Percentiles rank a stretch among this genome's conserved stretches.
These are phyloP conservation scores for Crax fasciolata DNA, from an alignment of 2,797 vertebrate species.

Conservation along the genomic window DNA sequence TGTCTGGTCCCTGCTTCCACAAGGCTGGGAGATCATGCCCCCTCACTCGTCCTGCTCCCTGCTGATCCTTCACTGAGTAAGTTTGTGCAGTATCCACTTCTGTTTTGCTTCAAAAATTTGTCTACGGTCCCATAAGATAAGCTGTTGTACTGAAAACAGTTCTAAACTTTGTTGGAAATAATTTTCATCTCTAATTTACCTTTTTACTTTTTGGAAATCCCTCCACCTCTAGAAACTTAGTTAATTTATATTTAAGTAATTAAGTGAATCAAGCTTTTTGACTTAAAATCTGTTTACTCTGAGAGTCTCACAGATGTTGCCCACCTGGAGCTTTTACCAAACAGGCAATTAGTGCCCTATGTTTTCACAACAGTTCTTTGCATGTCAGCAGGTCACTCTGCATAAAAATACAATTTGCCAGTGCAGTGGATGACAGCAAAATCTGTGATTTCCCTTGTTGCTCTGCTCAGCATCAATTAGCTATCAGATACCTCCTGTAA, in stretches of 20 bases:
- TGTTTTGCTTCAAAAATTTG: not conserved
- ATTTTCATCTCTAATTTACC: not conserved
- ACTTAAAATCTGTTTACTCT: not conserved
- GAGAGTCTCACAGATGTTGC: not conserved
- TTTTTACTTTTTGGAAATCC: not conserved
- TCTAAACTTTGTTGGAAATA: not conserved
- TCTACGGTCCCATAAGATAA: not conserved
- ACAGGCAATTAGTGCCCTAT: not conserved
- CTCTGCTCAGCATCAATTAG: not conserved
- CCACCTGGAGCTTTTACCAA: conserved; percentile 15
- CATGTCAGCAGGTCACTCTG: not conserved
- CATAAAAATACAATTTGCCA: not conserved
- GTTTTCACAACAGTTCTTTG: not conserved
- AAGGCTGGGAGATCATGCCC: not conserved
- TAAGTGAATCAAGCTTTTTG: not conserved
- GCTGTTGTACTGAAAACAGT: not conserved
- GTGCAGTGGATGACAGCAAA: not conserved
- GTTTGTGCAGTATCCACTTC: not conserved
- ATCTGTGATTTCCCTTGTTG: not conserved
- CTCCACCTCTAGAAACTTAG: not conserved
- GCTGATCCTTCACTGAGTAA: not conserved
- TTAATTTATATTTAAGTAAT: conserved; percentile 8
- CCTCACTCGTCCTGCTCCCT: not conserved
- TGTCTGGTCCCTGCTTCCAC: not conserved
- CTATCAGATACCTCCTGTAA: not conserved